Evolutionary conservation across 2,888 invertebrate species (phyloP), one percentile per base, ranked within the genome.

Genomic region (Hemicrepidius hirtus): DNA sequence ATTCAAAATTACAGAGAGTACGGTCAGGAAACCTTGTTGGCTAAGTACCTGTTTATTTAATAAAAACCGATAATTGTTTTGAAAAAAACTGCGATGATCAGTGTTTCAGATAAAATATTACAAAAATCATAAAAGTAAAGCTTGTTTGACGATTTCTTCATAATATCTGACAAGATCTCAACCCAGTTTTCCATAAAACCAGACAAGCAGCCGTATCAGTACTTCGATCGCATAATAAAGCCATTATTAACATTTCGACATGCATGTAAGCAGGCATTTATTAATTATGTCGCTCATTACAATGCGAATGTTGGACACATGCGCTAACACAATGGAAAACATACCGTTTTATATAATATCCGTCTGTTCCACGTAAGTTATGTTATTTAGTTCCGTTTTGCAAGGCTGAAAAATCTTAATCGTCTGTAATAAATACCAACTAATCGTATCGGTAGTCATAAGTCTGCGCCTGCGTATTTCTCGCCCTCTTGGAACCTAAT

Each of bases 381-480:
- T 63, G 37, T 18, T 18, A 44, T 57, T 46, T 57, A 41, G 40
- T 37, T 66, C 66, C 66, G 53, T 66, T 66, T 66, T 55, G 66
- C 66, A 66, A 66, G 66, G 66, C 53, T 66, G 41, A 66, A 66
- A 66, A 66, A 55, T 41, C 21, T 66, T 66, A 66, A 66, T 66
- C 24, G 46, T 41, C 49, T 46, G 60, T 57, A 66, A 71, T 71
- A 71, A 71, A 71, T 71, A 66, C 46, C 40, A 20, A 21, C 41
- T 24, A 59, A 55, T 64, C 37, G 50, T 66, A 66, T 71, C 66
- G 59, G 37, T 16, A 50, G 10, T 66, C 66, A 62, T 71, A 71
- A 71, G 49, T 71, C 66, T 66, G 71, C 66, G 71, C 71, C 71
- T 60, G 66, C 50, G 57, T 40, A 64, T 32, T 24, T 62, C 21